These are phyloP conservation scores for Cariama cristata DNA, from an alignment of 2,113 vertebrate species.

Conservation along the genomic window DNA sequence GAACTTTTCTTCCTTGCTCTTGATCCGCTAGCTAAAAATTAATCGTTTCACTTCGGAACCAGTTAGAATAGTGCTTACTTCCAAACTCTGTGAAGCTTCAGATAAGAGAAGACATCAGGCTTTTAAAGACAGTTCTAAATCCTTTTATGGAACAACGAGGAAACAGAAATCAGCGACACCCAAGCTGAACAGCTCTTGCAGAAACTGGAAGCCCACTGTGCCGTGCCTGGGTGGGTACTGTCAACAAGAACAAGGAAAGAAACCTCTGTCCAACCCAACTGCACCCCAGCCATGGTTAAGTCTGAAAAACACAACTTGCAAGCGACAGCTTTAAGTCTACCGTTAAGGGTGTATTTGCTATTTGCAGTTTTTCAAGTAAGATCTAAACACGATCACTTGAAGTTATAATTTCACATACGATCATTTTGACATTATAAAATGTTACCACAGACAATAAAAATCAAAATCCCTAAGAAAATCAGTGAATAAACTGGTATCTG, in stretches of 20 bases:
- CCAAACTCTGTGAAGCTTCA: neutral
- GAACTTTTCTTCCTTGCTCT: neutral
- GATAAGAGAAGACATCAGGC: neutral
- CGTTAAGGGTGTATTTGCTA: neutral
- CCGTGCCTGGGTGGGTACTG: neutral
- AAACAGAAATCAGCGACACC: neutral
- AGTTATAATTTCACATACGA: neutral
- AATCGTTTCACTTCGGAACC: neutral
- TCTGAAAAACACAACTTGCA: neutral
- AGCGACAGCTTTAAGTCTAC: neutral
- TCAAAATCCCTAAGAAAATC: neutral
- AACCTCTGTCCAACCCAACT: neutral
- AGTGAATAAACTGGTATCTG: neutral
- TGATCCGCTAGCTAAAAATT: neutral
- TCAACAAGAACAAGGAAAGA: neutral
- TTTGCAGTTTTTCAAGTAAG: neutral
- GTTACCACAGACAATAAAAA: neutral
- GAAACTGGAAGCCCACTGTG: neutral
- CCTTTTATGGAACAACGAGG: neutral
- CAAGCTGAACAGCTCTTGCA: neutral
- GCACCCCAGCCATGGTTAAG: neutral
- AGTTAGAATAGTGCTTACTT: fast-evolving
- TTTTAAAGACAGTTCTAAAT: neutral
- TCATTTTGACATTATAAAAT: neutral
- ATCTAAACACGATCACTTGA: neutral